These are phyloP conservation scores for Drosophila persimilis DNA, from an alignment of 1,140 invertebrate species.

Conservation along the genomic window DNA sequence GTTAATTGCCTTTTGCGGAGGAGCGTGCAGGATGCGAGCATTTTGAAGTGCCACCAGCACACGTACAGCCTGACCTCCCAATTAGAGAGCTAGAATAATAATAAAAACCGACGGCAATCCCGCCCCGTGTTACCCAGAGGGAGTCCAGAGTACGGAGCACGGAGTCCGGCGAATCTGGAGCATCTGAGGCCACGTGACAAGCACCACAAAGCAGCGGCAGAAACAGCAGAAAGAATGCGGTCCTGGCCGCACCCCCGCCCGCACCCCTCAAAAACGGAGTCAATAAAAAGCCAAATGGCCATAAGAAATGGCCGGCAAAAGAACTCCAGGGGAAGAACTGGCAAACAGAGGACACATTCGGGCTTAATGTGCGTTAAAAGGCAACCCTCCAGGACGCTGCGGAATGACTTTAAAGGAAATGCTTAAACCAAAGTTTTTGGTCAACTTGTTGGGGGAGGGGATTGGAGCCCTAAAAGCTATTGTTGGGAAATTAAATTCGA, in stretches of 20 bases:
- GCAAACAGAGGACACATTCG: slow-evolving; percentile 44
- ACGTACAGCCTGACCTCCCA: slow-evolving; percentile 34
- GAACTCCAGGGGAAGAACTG: slow-evolving; percentile 31
- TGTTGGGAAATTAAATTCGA: slow-evolving; percentile 64
- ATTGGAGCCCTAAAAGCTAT: slow-evolving; percentile 38
- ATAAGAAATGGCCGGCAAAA: slow-evolving; percentile 51
- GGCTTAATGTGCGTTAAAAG: slow-evolving; percentile 60
- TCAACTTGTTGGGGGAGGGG: slow-evolving; percentile 29
- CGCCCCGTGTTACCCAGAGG: slow-evolving; percentile 5
- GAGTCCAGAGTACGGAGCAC: background rate
- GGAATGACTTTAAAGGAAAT: slow-evolving; percentile 57
- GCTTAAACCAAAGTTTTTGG: slow-evolving; percentile 58
- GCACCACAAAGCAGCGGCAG: slow-evolving; percentile 23
- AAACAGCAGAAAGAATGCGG: slow-evolving; percentile 15
- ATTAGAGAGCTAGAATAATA: slow-evolving; percentile 44
- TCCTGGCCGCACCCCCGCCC: background rate
- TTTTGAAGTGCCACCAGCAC: slow-evolving; percentile 44
- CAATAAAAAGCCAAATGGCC: slow-evolving; percentile 63
- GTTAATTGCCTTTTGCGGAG: slow-evolving; percentile 49
- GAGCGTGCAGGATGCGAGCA: slow-evolving; percentile 49
- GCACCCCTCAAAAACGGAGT: slow-evolving; percentile 31
- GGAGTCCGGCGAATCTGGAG: slow-evolving; percentile 10
- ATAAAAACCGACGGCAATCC: slow-evolving; percentile 13
- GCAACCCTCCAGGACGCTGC: slow-evolving; percentile 19
- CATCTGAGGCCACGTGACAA: slow-evolving; percentile 46